Percentiles rank a stretch among this genome's conserved stretches.
These are phyloP conservation scores for Arvicanthis niloticus DNA, from an alignment of 2,113 vertebrate genomes.

Conservation along the genomic window DNA sequence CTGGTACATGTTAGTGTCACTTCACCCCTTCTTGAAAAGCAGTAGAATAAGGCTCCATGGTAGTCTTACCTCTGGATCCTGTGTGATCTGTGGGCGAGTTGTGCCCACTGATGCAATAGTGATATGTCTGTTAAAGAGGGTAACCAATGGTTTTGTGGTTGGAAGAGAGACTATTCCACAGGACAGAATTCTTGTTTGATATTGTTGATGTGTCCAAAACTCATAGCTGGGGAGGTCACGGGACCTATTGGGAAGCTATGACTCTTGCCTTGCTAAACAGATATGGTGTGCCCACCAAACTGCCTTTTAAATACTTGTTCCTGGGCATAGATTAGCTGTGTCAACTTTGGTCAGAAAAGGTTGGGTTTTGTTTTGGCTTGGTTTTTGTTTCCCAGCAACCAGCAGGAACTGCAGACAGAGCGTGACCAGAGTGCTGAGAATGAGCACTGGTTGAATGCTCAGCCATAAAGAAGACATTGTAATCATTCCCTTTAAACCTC, in stretches of 20 bases:
- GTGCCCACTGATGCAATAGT: background rate
- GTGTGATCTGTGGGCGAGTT: background rate
- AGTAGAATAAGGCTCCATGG: background rate
- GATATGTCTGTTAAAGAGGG: background rate
- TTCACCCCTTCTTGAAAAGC: background rate
- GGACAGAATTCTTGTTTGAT: background rate
- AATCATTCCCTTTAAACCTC: background rate
- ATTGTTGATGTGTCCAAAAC: background rate
- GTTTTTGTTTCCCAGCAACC: background rate
- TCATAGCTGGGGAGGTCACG: background rate
- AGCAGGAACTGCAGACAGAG: background rate
- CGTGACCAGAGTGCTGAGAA: background rate
- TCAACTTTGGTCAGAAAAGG: background rate
- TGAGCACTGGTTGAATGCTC: background rate
- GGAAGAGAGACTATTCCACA: background rate
- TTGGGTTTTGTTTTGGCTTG: no score
- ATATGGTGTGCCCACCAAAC: background rate
- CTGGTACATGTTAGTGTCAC: background rate
- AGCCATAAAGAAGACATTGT: background rate
- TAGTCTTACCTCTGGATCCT: background rate
- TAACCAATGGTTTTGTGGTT: background rate
- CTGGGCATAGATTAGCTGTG: background rate
- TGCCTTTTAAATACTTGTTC: background rate
- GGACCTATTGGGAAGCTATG: background rate
- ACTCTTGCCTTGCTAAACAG: background rate